Percentiles rank a stretch among this genome's conserved stretches.
Evolutionary conservation across 2,797 vertebrate genomes (phyloP).

Genomic region (Epinephelus malabaricus): DNA sequence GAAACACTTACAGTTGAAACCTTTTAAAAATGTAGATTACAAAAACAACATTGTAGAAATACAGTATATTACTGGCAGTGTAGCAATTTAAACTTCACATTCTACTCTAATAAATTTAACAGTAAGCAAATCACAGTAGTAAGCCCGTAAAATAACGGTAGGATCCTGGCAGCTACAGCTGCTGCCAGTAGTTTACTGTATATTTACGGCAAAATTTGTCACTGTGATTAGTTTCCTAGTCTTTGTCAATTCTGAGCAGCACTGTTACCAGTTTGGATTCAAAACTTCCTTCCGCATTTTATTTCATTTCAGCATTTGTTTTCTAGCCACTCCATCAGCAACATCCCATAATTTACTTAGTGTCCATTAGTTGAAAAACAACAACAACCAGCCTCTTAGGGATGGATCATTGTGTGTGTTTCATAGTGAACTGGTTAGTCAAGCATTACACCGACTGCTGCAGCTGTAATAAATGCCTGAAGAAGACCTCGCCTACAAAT

Average conservation of each 20-base stretch:
- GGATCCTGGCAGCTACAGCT: too few species aligned
- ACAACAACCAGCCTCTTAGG: constrained; percentile 10
- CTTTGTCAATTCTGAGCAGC: neutral
- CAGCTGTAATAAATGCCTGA: constrained; percentile 24
- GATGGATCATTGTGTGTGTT: constrained; percentile 17
- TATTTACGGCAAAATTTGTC: too few species aligned
- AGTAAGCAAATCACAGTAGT: too few species aligned
- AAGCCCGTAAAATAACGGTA: too few species aligned
- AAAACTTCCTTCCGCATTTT: neutral
- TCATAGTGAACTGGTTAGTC: constrained; percentile 11
- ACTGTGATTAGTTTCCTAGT: too few species aligned
- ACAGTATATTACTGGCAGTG: too few species aligned
- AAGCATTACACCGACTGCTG: neutral
- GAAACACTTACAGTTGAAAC: too few species aligned
- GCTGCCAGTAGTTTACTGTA: too few species aligned
- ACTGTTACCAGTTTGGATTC: neutral
- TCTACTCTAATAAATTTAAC: too few species aligned
- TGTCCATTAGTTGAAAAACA: constrained; percentile 15
- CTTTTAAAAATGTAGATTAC: too few species aligned
- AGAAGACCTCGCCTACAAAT: constrained; percentile 40
- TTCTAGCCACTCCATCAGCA: constrained; percentile 8
- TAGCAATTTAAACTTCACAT: too few species aligned
- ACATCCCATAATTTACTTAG: neutral
- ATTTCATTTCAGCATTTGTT: neutral
- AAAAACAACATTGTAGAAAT: too few species aligned